These are phyloP conservation scores for Thalpophila matura DNA, from an alignment of 2,888 invertebrate genomes.

Conservation along the genomic window DNA sequence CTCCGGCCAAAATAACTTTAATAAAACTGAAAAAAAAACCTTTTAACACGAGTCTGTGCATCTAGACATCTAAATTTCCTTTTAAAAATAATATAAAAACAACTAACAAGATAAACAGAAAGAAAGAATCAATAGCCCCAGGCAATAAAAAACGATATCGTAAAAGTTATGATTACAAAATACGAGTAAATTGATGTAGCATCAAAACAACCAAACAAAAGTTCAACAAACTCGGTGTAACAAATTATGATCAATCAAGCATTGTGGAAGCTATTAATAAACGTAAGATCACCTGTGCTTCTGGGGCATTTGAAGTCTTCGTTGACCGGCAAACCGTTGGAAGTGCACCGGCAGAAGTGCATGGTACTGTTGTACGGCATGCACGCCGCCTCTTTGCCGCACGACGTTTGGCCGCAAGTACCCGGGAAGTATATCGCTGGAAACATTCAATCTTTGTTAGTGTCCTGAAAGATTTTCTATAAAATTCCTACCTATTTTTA, in stretches of 20 bases:
- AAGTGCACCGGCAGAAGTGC: conserved; percentile 89
- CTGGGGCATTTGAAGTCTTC: conserved; percentile 90
- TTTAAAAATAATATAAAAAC: neutral
- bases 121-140: conserved; percentile 11
- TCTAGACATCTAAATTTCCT: no score
- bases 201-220: conserved; percentile 41
- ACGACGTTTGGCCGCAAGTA: conserved; percentile 83
- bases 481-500: neutral
- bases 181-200: conserved; percentile 4
- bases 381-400: conserved; percentile 91
- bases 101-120: neutral
- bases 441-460: conserved; percentile 19
- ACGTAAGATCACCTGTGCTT: conserved; percentile 82
- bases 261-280: conserved; percentile 61
- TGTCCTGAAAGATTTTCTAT: neutral
- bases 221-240: conserved; percentile 59
- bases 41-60: no score
- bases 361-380: conserved; percentile 80
- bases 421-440: conserved; percentile 67
- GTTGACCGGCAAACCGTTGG: conserved; percentile 91
- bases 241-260: conserved; percentile 57
- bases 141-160: conserved; percentile 27
- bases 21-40: no score
- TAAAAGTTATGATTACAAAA: conserved; percentile 26
- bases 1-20: no score